Evolutionary conservation across 1,140 invertebrate genomes (phyloP).

Genomic region (Aphaenogaster rudis): DNA sequence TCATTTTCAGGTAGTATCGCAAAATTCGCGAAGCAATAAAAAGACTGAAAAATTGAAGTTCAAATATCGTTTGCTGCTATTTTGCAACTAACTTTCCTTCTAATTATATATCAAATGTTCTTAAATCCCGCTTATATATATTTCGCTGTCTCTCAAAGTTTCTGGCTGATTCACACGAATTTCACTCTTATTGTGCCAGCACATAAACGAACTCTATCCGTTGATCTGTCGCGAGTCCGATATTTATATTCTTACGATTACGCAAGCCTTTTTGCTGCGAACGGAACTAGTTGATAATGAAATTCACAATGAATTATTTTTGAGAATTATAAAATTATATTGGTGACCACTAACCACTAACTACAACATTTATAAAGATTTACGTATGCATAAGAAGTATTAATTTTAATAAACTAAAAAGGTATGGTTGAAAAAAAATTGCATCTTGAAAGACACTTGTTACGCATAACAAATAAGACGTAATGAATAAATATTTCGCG

Average conservation of each 20-base stretch:
- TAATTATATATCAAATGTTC: too few relatives aligned
- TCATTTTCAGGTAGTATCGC: not conserved
- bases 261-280: not conserved
- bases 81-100: too few relatives aligned
- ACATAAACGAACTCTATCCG: too few relatives aligned
- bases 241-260: not conserved
- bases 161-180: too few relatives aligned
- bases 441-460: not conserved
- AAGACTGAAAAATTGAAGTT: too few relatives aligned
- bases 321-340: not conserved
- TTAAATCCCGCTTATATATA: not conserved
- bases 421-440: not conserved
- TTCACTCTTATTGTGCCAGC: too few relatives aligned
- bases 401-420: not conserved
- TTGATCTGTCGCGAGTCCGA: not conserved
- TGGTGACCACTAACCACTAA: not conserved
- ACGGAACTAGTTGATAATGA: conserved; percentile 1
- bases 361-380: not conserved
- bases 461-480: not conserved
- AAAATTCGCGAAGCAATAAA: not conserved
- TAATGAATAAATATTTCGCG: not conserved
- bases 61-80: too few relatives aligned
- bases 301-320: not conserved
- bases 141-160: not conserved
- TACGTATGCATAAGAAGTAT: not conserved